Base-by-base conservation (phyloP, 1,140 invertebrate genomes). In the Hirudo medicinalis region DNA sequence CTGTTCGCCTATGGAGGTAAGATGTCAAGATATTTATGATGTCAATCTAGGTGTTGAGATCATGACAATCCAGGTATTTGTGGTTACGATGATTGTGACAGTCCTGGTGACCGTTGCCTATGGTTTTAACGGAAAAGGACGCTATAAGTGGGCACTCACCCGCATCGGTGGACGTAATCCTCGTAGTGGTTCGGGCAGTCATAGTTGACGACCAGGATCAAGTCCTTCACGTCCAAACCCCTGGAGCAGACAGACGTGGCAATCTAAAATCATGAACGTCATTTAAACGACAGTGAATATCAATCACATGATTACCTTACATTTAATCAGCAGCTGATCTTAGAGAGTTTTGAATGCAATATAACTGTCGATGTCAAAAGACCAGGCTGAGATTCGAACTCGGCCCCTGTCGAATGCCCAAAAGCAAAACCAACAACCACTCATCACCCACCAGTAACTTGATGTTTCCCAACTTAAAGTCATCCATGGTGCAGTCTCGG, bases 161-260 rank as follows among this genome's bases (percentile, higher is more conserved):
- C 96, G 83, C 94, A 97, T 77, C 97, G 85, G 81, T 99, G 97
- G 15, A 99, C 96, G 82, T 99, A 99, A 83, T 99, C 97, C 84
- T 99, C 97, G 80, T 99, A 99, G 83, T 99, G 97, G 85, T 99
- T 99, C 0, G 97, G 97, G 80, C 94, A 97, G 83, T 99, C 96
- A 82, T 97, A 99, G 82, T 99, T 99, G 0, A 99, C 89, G 2
- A 99, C 97, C 1, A 99, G 83, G 75, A 97, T 95, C 4, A 99
- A 86, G 77, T 99, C 92, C 80, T 98, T 98, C 0, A 99, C 96
- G 83, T 99, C 97, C 11, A 99, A 84, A 0, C 97, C 97, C 74
- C 97, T 84, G 0, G 95, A 95, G 15, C 94, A 94, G 0, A 99
- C 94, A 17, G 94, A 97, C 0, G 95, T 99, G 0, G 95, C 94